Evolutionary conservation across 1,140 invertebrate species (phyloP).

Genomic region (Drosophila tani): DNA sequence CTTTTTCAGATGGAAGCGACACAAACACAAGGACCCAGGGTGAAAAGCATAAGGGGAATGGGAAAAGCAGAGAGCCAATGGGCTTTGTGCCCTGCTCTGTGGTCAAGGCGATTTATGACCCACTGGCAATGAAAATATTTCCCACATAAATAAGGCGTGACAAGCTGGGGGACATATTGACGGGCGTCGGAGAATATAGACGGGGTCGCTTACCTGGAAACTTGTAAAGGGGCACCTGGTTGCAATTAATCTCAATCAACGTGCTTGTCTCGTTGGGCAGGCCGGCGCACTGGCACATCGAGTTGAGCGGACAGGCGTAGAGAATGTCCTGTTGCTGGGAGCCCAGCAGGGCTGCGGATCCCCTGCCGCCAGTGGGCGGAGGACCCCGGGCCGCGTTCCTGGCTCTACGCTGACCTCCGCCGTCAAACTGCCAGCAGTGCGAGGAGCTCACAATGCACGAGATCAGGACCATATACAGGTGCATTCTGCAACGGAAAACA

Average conservation of each 20-base stretch:
- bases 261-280: conserved; percentile 86
- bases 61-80: not conserved
- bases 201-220: conserved; percentile 86
- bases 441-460: conserved; percentile 74
- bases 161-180: conserved; percentile 58
- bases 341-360: conserved; percentile 71
- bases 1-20: conserved; percentile 56
- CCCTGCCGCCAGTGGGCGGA: conserved; percentile 51
- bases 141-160: conserved; percentile 73
- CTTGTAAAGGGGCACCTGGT: conserved; percentile 87
- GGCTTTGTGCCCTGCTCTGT: conserved; percentile 5
- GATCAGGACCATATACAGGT: conserved; percentile 73
- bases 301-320: conserved; percentile 87
- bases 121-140: conserved; percentile 73
- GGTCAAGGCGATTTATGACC: conserved; percentile 66
- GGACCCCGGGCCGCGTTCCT: conserved; percentile 64
- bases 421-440: conserved; percentile 84
- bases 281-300: conserved; percentile 88
- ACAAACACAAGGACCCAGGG: conserved; percentile 20
- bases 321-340: conserved; percentile 82
- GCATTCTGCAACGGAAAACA: conserved; percentile 68
- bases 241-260: conserved; percentile 88
- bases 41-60: not conserved
- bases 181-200: not conserved
- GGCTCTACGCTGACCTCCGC: conserved; percentile 56